Evolutionary conservation across 2,797 vertebrate genomes (phyloP), one percentile per base, ranked within the genome.

Genomic region (Todus mexicanus): DNA sequence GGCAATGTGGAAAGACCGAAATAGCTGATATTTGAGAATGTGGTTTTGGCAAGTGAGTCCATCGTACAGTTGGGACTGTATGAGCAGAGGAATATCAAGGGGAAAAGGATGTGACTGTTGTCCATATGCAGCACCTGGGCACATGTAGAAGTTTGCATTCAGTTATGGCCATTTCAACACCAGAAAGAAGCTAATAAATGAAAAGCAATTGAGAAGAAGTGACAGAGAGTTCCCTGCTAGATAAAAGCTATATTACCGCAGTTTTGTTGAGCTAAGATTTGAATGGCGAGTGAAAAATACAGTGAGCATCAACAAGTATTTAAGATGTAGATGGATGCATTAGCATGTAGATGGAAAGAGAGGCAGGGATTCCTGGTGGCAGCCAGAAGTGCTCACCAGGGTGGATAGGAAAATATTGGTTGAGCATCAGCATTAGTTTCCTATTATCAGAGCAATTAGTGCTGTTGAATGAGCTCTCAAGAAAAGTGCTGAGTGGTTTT

Each of bases 381-480:
- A 92, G 84, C 57, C 84, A 78, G 69, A 83, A 92, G 65, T 66
- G 81, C 86, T 90, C 84, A 83, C 89, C 59, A 69, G 84, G 81
- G 90, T 94, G 72, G 72, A 80, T 12, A 65, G 72, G 37, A 59
- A 92, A 87, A 83, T 84, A 85, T 59, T 96, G 95, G 92, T 93
- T 95, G 89, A 92, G 80, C 78, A 92, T 89, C 89, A 90, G 61
- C 86, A 87, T 91, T 92, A 87, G 78, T 64, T 92, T 91, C 73
- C 75, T 76, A 72, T 89, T 92, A 92, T 89, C 66, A 4, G 4
- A 95, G 82, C 87, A 94, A 94, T 95, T 96, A 96, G 90, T 48
- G 82, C 82, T 75, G 82, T 84, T 83, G 89, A 95, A 95, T 54
- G 90, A 94, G 84, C 75, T 72, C 89, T 93, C 84, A 76, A 33